Evolutionary conservation across 2,797 vertebrate genomes (phyloP).

Genomic region (Fistularia tabacaria): DNA sequence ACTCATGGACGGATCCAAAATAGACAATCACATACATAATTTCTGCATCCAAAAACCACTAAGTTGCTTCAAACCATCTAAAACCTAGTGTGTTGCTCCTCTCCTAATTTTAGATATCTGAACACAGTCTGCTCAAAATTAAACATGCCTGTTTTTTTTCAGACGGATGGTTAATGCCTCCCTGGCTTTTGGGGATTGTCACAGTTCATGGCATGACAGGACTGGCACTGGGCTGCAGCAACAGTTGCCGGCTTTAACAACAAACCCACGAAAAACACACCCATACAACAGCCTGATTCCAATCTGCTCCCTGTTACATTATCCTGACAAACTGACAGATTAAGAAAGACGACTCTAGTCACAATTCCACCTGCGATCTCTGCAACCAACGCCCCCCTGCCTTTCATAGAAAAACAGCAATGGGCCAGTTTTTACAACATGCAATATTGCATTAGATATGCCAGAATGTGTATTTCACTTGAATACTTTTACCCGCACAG

Average conservation of each 20-base stretch:
- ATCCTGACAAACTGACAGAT: constrained; percentile 40
- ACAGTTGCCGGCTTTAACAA: constrained; percentile 58
- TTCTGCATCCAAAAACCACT: too few relatives aligned
- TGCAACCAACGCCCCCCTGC: background rate
- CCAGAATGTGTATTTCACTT: constrained; percentile 7
- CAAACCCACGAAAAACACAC: constrained; percentile 27
- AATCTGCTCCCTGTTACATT: constrained; percentile 39
- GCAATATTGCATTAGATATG: background rate
- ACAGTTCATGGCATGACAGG: constrained; percentile 53
- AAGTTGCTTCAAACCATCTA: background rate
- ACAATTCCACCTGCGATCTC: constrained; percentile 12
- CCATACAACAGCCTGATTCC: constrained; percentile 20
- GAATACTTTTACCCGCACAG: too few relatives aligned
- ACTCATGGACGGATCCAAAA: too few relatives aligned
- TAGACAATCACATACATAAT: too few relatives aligned
- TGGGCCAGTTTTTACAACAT: background rate
- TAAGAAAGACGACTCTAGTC: constrained; percentile 15
- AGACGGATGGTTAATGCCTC: constrained; percentile 30
- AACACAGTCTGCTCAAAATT: constrained; percentile 12
- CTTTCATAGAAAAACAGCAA: constrained; percentile 1
- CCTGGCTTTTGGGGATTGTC: constrained; percentile 40
- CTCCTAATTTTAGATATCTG: constrained; percentile 1
- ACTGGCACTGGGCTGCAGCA: constrained; percentile 56
- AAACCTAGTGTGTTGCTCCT: background rate
- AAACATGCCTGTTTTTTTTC: constrained; percentile 9